Percentiles rank a stretch among this genome's conserved stretches.
These are phyloP conservation scores for Staurois parvus DNA, from an alignment of 2,797 vertebrate species.

Conservation along the genomic window DNA sequence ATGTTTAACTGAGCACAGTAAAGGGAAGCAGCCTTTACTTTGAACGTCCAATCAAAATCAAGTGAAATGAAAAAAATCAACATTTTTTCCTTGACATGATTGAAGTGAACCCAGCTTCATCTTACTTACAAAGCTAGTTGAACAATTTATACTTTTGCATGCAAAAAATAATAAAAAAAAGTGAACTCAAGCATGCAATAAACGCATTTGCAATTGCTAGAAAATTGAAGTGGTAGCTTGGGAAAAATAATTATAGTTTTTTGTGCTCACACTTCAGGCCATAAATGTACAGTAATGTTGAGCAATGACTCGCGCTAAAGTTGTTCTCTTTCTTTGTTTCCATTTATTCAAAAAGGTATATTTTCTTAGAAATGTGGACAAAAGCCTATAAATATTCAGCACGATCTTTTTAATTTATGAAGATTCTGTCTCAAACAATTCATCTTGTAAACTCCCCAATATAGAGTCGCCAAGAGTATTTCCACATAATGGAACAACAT, in stretches of 20 bases:
- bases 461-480: constrained; percentile 13
- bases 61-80: too few relatives aligned
- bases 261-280: too few relatives aligned
- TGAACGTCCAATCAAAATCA: too few relatives aligned
- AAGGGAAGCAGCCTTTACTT: too few relatives aligned
- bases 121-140: too few relatives aligned
- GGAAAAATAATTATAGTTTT: too few relatives aligned
- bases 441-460: constrained; percentile 2
- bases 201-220: neutral
- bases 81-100: too few relatives aligned
- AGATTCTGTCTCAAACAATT: constrained; percentile 25
- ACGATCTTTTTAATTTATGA: constrained; percentile 9
- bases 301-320: neutral
- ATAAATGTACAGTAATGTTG: neutral
- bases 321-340: neutral
- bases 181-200: neutral
- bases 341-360: neutral
- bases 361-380: constrained; percentile 12
- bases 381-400: neutral
- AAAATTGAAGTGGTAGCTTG: too few relatives aligned
- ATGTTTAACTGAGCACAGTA: too few relatives aligned
- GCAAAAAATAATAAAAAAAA: too few relatives aligned
- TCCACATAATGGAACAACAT: constrained; percentile 12
- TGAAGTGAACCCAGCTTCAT: too few relatives aligned
- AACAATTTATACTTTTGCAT: too few relatives aligned